A percentile compares a stretch with the other conserved stretches of the same genome.
Conservation (phyloP, 2,888 invertebrate species). For the Lasioglossum leucozonium region DNA sequence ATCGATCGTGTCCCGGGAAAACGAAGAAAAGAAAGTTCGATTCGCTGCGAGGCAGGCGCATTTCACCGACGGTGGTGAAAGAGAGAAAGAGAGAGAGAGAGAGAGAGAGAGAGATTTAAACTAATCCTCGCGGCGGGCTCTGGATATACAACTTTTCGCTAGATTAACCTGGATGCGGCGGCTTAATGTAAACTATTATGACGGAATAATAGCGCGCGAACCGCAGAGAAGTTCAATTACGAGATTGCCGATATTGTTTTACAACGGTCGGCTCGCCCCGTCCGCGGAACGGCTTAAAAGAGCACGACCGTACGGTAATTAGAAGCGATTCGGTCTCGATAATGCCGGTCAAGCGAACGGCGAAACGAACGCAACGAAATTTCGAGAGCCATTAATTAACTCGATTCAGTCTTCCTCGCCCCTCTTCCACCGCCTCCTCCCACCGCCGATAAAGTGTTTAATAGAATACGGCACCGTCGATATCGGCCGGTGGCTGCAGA, state of each 20-base stretch:
- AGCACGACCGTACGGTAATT: slow-evolving; percentile 8
- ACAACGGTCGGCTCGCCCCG: background rate
- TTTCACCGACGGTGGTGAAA: slow-evolving; percentile 20
- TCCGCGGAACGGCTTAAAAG: slow-evolving; percentile 5
- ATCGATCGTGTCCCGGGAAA: background rate
- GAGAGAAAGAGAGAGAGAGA: background rate
- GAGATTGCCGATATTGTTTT: slow-evolving; percentile 25
- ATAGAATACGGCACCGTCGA: background rate
- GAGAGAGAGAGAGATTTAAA: slow-evolving; percentile 21
- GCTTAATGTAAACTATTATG: slow-evolving; percentile 46
- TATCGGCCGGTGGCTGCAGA: background rate
- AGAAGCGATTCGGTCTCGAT: slow-evolving; percentile 11
- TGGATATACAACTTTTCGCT: slow-evolving; percentile 42
- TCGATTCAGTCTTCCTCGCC: background rate
- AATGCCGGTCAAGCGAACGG: background rate
- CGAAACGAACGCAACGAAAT: slow-evolving; percentile 1
- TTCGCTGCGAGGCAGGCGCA: background rate
- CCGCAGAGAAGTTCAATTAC: slow-evolving; percentile 20
- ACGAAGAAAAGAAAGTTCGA: slow-evolving; percentile 27
- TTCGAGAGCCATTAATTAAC: slow-evolving; percentile 27
- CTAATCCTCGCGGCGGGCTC: slow-evolving; percentile 24
- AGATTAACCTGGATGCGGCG: slow-evolving; percentile 33
- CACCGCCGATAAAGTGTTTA: slow-evolving; percentile 20
- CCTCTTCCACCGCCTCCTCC: no score
- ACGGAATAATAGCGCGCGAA: slow-evolving; percentile 15